Evolutionary conservation across 2,888 invertebrate species (phyloP).

Genomic region (Drosophila phalerata): DNA sequence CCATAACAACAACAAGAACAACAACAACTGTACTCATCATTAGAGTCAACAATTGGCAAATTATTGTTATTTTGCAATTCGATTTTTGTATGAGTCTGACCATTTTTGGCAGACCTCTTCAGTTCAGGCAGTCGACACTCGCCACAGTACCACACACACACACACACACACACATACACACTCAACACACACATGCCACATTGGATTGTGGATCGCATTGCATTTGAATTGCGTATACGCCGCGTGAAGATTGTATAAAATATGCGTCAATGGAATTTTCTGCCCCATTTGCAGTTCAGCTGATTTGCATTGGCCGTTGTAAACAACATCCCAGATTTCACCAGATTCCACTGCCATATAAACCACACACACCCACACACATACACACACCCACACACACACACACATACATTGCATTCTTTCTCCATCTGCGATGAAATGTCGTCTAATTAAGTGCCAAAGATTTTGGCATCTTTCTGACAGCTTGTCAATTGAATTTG

Average conservation of each 20-base stretch:
- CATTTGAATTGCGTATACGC: slow-evolving; percentile 50
- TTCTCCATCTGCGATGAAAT: not conserved
- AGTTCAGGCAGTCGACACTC: slow-evolving; percentile 8
- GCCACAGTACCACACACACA: slow-evolving; percentile 6
- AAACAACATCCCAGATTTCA: slow-evolving; percentile 39
- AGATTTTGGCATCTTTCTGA: slow-evolving; percentile 45
- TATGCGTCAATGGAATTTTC: slow-evolving; percentile 67
- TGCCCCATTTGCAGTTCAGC: slow-evolving; percentile 64
- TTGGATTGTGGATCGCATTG: slow-evolving; percentile 39
- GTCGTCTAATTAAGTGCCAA: slow-evolving; percentile 38
- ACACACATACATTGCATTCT: not conserved
- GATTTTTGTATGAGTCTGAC: slow-evolving; percentile 34
- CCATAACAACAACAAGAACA: slow-evolving; percentile 4
- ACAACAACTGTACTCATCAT: slow-evolving; percentile 27
- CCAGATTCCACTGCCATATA: slow-evolving; percentile 8
- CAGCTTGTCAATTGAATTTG: slow-evolving; percentile 40
- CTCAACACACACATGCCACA: slow-evolving; percentile 10
- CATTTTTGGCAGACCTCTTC: slow-evolving; percentile 53
- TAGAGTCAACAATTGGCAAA: slow-evolving; percentile 29
- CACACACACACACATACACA: slow-evolving; percentile 12
- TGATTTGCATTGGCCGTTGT: slow-evolving; percentile 56
- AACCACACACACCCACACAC: not conserved
- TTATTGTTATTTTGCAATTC: slow-evolving; percentile 36
- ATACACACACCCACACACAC: not conserved
- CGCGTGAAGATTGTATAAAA: slow-evolving; percentile 38